These are phyloP conservation scores for Leptoclinus maculatus DNA, from an alignment of 2,797 vertebrate genomes.

Conservation along the genomic window DNA sequence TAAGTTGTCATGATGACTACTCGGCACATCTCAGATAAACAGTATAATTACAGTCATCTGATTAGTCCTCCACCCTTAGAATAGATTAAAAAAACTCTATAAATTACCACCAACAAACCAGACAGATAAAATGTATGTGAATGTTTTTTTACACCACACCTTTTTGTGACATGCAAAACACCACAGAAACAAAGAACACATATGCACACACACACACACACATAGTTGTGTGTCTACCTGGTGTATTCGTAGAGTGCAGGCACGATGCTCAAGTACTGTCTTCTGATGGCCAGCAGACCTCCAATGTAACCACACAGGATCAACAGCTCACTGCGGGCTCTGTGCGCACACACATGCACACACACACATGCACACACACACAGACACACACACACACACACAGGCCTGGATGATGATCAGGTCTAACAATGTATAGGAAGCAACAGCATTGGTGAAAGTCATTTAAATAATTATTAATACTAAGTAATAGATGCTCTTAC, in stretches of 20 bases:
- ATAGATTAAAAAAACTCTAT: background rate
- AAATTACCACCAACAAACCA: background rate
- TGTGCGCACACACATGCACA: conserved; percentile 62
- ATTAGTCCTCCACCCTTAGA: background rate
- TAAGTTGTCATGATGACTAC: background rate
- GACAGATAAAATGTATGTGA: background rate
- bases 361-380: conserved; percentile 7
- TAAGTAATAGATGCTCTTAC: conserved; percentile 80
- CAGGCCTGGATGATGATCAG: background rate
- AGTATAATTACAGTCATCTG: background rate
- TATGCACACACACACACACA: conserved; percentile 11
- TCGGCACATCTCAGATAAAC: background rate
- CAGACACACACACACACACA: conserved; percentile 28
- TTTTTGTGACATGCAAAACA: background rate
- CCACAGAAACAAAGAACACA: background rate
- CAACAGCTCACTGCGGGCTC: conserved; percentile 92
- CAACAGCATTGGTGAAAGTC: background rate
- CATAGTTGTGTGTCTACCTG: conserved; percentile 81
- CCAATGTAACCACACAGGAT: conserved; percentile 94
- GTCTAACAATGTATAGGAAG: background rate
- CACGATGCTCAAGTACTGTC: conserved; percentile 91
- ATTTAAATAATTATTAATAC: background rate
- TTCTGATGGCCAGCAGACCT: conserved; percentile 91
- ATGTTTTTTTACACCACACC: background rate
- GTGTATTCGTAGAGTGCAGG: conserved; percentile 97